These are phyloP conservation scores for Ferrisia virgata DNA, from an alignment of 2,888 invertebrate genomes.

Conservation along the genomic window DNA sequence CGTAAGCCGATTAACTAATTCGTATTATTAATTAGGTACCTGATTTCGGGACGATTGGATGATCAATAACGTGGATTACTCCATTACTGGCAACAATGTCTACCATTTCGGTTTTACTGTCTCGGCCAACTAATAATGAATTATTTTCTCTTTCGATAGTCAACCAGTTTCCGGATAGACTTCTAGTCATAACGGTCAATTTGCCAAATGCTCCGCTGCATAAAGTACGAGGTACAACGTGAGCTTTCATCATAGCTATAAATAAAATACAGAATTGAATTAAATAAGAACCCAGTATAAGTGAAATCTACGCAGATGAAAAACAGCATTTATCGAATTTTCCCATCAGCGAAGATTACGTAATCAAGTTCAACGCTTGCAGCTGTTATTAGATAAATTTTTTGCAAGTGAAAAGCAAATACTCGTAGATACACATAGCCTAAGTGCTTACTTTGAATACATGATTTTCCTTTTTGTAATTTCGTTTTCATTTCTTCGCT, in stretches of 20 bases:
- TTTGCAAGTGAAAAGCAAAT: too few species aligned
- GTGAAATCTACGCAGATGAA: background rate
- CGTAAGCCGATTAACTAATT: too few species aligned
- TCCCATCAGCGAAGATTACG: too few species aligned
- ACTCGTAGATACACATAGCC: too few species aligned
- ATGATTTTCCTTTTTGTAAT: conserved; percentile 60
- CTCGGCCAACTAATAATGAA: conserved; percentile 60
- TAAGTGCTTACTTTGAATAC: conserved; percentile 59
- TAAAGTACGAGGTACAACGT: conserved; percentile 65
- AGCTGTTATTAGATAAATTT: too few species aligned
- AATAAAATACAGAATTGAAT: conserved; percentile 46
- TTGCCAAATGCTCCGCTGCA: conserved; percentile 61
- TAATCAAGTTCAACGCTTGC: too few species aligned
- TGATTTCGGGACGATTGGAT: conserved; percentile 63
- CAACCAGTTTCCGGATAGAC: conserved; percentile 57
- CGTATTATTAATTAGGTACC: conserved; percentile 52
- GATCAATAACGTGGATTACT: conserved; percentile 68
- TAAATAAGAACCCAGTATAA: conserved; percentile 3
- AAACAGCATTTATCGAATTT: too few species aligned
- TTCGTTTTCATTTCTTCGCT: conserved; percentile 53
- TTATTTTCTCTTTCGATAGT: conserved; percentile 57
- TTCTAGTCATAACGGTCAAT: conserved; percentile 54
- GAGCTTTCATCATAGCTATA: conserved; percentile 65
- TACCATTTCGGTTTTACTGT: conserved; percentile 59
- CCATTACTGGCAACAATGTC: conserved; percentile 71